phyloP scores from a whole-genome alignment of 2,888 invertebrate genomes.

The Aromia moschata region DNA sequence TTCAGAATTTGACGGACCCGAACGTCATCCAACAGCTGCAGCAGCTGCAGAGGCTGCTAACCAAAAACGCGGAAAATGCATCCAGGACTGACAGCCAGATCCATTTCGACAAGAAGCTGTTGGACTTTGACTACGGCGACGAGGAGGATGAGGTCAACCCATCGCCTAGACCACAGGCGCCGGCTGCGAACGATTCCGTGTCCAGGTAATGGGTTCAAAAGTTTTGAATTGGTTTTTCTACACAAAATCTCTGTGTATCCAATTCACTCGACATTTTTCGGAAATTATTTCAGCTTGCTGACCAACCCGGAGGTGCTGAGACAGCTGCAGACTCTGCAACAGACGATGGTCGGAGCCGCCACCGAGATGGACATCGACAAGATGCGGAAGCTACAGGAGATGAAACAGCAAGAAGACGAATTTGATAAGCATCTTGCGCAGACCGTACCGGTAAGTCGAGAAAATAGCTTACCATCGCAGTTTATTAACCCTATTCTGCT shows the following conservation, averaged over 20 bases:
- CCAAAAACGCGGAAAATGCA: slow-evolving; percentile 57
- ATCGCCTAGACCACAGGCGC: slow-evolving; percentile 63
- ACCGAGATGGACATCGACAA: slow-evolving; percentile 74
- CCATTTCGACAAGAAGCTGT: slow-evolving; percentile 84
- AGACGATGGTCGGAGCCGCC: slow-evolving; percentile 61
- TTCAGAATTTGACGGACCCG: slow-evolving; percentile 56
- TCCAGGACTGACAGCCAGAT: slow-evolving; percentile 63
- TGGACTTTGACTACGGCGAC: slow-evolving; percentile 93
- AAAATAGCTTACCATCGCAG: background rate
- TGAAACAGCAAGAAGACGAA: slow-evolving; percentile 79
- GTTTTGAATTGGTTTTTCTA: no score
- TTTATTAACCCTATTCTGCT: slow-evolving; percentile 40
- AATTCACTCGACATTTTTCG: no score
- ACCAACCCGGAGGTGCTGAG: slow-evolving; percentile 90
- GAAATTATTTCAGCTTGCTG: slow-evolving; percentile 70
- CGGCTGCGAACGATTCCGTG: slow-evolving; percentile 49
- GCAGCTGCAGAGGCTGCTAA: slow-evolving; percentile 70
- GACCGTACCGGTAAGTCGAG: slow-evolving; percentile 71
- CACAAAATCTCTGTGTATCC: no score
- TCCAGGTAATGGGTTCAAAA: slow-evolving; percentile 45
- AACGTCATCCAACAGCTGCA: slow-evolving; percentile 68
- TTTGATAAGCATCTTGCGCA: slow-evolving; percentile 80
- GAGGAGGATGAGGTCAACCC: slow-evolving; percentile 81
- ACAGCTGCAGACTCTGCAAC: slow-evolving; percentile 79
- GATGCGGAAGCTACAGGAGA: slow-evolving; percentile 72